Percentiles rank a stretch among this genome's conserved stretches.
Evolutionary conservation across 2,113 vertebrate genomes (phyloP).

Genomic region (Gallinago media): DNA sequence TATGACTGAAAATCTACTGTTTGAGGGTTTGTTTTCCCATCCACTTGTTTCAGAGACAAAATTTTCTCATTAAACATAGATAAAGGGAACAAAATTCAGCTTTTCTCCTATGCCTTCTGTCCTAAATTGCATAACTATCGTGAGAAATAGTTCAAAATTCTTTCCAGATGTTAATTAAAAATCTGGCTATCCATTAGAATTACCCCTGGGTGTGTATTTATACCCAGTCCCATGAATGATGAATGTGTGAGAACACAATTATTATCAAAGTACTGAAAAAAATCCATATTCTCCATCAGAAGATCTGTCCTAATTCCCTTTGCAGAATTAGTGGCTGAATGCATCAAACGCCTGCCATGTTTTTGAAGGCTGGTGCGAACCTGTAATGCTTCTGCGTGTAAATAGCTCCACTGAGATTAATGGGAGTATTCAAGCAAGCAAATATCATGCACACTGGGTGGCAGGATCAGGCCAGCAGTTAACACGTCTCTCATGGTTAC

Average conservation of each 20-base stretch:
- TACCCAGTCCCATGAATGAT: background rate
- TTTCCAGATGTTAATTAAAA: slow-evolving; percentile 35
- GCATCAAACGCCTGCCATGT: background rate
- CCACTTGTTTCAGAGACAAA: background rate
- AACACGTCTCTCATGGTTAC: background rate
- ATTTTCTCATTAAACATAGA: background rate
- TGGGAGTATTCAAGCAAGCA: background rate
- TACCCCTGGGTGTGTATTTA: background rate
- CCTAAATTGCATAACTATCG: background rate
- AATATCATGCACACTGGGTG: background rate
- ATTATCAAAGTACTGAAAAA: background rate
- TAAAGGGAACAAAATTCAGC: background rate
- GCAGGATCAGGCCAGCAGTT: slow-evolving; percentile 45
- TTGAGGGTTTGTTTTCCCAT: background rate
- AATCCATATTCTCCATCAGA: background rate
- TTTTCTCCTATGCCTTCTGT: background rate
- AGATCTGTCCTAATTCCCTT: background rate
- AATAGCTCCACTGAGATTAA: background rate
- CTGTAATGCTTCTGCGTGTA: background rate
- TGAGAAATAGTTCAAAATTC: background rate
- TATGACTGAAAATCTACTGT: background rate
- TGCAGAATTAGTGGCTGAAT: background rate
- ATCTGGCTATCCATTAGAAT: background rate
- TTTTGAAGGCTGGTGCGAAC: background rate
- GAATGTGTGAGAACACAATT: background rate